A percentile compares a stretch with the other conserved stretches of the same genome.
Evolutionary conservation across 2,888 invertebrate genomes (phyloP).

Genomic region (Macrophya annulata): DNA sequence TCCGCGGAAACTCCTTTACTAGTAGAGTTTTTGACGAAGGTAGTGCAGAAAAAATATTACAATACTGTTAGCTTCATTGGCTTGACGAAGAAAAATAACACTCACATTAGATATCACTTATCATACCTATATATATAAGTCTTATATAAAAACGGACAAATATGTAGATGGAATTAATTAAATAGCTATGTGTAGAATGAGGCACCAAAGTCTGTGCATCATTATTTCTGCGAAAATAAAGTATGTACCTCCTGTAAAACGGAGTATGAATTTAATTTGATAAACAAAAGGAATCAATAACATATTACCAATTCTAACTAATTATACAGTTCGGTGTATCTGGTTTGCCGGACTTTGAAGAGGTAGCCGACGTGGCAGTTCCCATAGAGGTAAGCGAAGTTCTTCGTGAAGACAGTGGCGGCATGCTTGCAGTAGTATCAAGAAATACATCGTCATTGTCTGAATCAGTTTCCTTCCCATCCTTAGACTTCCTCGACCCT

Average conservation of each 20-base stretch:
- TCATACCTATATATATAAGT: neutral
- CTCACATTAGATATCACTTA: neutral
- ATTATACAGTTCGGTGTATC: conserved; percentile 47
- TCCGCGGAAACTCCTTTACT: too few species aligned
- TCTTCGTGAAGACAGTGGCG: conserved; percentile 65
- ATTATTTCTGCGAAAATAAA: too few species aligned
- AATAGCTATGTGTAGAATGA: neutral
- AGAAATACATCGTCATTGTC: conserved; percentile 77
- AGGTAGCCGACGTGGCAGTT: conserved; percentile 60
- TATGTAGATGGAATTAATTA: neutral
- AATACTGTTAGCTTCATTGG: conserved; percentile 29
- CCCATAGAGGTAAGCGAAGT: conserved; percentile 72
- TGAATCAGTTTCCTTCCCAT: conserved; percentile 70
- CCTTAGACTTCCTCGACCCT: conserved; percentile 59
- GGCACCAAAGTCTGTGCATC: neutral
- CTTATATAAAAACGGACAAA: neutral
- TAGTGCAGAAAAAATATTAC: conserved; percentile 10
- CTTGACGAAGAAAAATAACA: conserved; percentile 2
- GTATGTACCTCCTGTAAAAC: too few species aligned
- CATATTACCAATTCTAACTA: conserved; percentile 37
- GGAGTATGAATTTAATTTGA: neutral
- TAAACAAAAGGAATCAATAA: neutral
- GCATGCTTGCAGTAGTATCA: conserved; percentile 75
- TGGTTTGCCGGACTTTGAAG: conserved; percentile 53
- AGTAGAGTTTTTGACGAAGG: too few species aligned